A percentile compares a stretch with the other conserved stretches of the same genome.
phyloP scores from a whole-genome alignment of 2,888 invertebrate species.

The Cheilosia vernalis region DNA sequence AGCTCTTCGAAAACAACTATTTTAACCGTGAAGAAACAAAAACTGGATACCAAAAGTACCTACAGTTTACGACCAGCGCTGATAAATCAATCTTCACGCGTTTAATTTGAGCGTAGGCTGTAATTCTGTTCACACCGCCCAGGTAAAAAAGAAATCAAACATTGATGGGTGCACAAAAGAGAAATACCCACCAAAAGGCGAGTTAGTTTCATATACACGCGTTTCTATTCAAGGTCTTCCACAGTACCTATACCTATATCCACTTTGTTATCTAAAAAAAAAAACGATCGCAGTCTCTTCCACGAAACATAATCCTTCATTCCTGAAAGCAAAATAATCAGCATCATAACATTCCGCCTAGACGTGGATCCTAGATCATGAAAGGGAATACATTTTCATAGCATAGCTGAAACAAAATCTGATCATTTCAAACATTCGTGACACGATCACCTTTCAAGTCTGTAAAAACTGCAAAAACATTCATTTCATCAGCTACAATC shows the following conservation, averaged over 20 bases:
- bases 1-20: not conserved
- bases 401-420: constrained; percentile 58
- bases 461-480: constrained; percentile 31
- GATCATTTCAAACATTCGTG: constrained; percentile 61
- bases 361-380: constrained; percentile 36
- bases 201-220: not conserved
- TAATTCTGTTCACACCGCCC: constrained; percentile 15
- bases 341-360: constrained; percentile 11
- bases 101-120: constrained; percentile 35
- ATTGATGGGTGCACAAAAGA: not conserved
- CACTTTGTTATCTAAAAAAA: constrained; percentile 21
- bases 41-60: not conserved
- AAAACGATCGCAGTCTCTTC: constrained; percentile 17
- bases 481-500: not conserved
- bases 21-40: not conserved
- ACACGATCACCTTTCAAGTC: constrained; percentile 51
- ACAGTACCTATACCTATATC: constrained; percentile 10
- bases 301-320: constrained; percentile 60
- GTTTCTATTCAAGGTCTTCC: constrained; percentile 46
- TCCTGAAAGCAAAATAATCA: constrained; percentile 50
- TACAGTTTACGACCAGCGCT: constrained; percentile 34
- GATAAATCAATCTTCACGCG: constrained; percentile 47
- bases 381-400: constrained; percentile 38
- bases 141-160: constrained; percentile 36
- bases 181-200: not conserved